These are phyloP conservation scores for Euplagia quadripunctaria DNA, from an alignment of 2,888 invertebrate species.

Conservation along the genomic window DNA sequence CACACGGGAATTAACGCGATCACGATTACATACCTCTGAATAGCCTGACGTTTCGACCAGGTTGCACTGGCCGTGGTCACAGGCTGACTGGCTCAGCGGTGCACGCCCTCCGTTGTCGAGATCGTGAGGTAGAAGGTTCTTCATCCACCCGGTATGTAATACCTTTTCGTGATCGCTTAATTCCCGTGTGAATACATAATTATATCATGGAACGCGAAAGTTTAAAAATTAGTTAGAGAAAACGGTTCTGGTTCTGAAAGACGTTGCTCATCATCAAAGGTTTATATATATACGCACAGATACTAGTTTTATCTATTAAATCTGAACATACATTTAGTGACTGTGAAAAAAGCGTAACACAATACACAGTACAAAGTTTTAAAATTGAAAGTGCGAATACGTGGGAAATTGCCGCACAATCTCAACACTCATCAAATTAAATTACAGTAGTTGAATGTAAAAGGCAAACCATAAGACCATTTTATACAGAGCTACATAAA, in stretches of 20 bases:
- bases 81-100: too few species aligned
- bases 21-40: too few species aligned
- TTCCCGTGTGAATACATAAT: too few species aligned
- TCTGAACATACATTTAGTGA: slow-evolving; percentile 6
- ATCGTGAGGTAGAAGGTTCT: too few species aligned
- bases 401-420: slow-evolving; percentile 44
- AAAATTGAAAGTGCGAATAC: slow-evolving; percentile 45
- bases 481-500: slow-evolving; percentile 11
- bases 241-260: neutral
- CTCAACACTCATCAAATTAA: slow-evolving; percentile 32
- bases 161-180: too few species aligned
- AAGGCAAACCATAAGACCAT: slow-evolving; percentile 18
- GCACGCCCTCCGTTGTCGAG: too few species aligned
- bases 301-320: neutral
- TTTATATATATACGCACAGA: neutral
- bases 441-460: slow-evolving; percentile 30
- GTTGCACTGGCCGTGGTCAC: too few species aligned
- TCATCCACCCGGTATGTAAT: too few species aligned
- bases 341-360: slow-evolving; percentile 28
- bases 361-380: slow-evolving; percentile 23
- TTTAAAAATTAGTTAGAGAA: too few species aligned
- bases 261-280: neutral
- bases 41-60: too few species aligned
- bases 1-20: too few species aligned
- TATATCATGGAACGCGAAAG: too few species aligned